phyloP scores from a whole-genome alignment of 2,888 invertebrate species.

The Catocala fraxini region DNA sequence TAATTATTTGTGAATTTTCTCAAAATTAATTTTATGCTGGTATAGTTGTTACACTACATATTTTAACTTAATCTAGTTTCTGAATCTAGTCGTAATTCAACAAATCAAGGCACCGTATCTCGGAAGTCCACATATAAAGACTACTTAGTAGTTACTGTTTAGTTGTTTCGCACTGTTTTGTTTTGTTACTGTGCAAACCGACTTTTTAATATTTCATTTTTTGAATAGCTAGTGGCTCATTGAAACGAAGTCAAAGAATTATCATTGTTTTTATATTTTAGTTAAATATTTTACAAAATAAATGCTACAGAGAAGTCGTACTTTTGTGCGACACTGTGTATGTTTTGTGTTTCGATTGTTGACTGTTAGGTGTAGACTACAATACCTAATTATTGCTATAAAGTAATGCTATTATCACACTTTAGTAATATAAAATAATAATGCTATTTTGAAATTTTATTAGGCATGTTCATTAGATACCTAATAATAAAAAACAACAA shows the following conservation, averaged over 20 bases:
- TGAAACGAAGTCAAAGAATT: slow-evolving; percentile 22
- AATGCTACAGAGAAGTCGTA: not conserved
- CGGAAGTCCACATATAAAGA: too few relatives aligned
- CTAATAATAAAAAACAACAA: too few relatives aligned
- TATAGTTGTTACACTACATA: too few relatives aligned
- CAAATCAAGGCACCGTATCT: not conserved
- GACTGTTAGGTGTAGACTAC: not conserved
- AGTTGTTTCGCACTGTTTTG: slow-evolving; percentile 23
- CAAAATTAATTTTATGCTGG: too few relatives aligned
- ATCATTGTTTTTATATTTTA: slow-evolving; percentile 36
- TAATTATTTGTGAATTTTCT: too few relatives aligned
- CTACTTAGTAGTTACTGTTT: slow-evolving; percentile 27
- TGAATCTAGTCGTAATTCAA: too few relatives aligned
- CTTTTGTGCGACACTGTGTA: not conserved
- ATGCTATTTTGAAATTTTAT: too few relatives aligned
- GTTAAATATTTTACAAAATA: slow-evolving; percentile 19
- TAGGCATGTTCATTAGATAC: not conserved
- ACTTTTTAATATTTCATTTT: not conserved
- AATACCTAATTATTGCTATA: not conserved
- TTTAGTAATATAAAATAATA: not conserved
- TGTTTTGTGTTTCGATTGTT: not conserved
- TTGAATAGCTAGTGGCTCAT: slow-evolving; percentile 12
- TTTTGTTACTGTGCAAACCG: slow-evolving; percentile 26
- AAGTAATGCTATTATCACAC: not conserved
- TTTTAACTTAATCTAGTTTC: too few relatives aligned